These are phyloP conservation scores for Prorops nasuta DNA, from an alignment of 1,140 invertebrate genomes.

Conservation along the genomic window DNA sequence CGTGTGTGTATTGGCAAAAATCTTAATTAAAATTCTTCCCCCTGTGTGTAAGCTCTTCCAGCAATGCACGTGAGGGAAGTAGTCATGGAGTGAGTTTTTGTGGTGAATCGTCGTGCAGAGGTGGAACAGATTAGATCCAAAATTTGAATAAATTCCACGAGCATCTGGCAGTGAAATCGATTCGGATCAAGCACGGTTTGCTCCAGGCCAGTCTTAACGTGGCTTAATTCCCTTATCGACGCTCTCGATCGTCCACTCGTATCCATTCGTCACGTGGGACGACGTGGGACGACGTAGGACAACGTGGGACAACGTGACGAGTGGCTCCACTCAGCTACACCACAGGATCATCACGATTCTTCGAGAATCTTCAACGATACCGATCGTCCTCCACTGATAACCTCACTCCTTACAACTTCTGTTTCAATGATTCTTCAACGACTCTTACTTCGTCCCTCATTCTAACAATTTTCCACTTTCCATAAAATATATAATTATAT, in stretches of 20 bases:
- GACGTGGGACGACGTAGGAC: too few species aligned
- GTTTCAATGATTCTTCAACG: not conserved
- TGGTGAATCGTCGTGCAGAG: too few species aligned
- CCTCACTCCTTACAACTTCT: not conserved
- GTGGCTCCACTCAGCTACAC: constrained; percentile 1
- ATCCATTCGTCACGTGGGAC: constrained; percentile 30
- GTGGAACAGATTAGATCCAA: constrained; percentile 19
- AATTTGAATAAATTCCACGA: constrained; percentile 20
- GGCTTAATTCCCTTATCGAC: constrained; percentile 30
- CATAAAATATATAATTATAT: too few species aligned
- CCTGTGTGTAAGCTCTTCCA: too few species aligned
- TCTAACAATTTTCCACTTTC: constrained; percentile 1
- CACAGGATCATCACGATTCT: not conserved
- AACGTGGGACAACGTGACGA: constrained; percentile 17
- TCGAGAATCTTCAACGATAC: constrained; percentile 9
- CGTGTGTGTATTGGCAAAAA: too few species aligned
- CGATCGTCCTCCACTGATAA: constrained; percentile 11
- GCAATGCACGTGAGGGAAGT: too few species aligned
- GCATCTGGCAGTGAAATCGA: constrained; percentile 23
- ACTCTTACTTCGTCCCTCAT: constrained; percentile 7
- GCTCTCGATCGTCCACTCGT: constrained; percentile 16
- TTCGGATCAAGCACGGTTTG: constrained; percentile 26
- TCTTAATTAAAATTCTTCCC: too few species aligned
- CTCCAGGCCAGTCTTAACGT: constrained; percentile 21
- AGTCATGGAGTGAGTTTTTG: too few species aligned